Evolutionary conservation across 2,113 vertebrate species (phyloP), one percentile per base, ranked within the genome.

Genomic region (Carollia perspicillata): DNA sequence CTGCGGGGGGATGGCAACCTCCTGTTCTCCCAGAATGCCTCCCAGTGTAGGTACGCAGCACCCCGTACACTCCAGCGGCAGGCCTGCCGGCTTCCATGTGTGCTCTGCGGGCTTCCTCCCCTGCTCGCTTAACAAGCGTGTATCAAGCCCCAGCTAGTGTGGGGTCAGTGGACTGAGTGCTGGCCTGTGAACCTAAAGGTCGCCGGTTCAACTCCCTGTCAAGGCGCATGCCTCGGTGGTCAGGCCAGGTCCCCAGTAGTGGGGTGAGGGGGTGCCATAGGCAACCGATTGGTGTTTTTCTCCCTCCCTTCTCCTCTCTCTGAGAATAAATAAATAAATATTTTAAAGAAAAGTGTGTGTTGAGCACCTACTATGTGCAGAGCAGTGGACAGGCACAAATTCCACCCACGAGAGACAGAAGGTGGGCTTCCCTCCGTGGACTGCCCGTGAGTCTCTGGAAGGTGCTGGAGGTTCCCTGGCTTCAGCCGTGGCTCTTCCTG

Each of bases 401-500:
- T 53, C 28, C 11, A 22, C 28, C 63, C 60, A 22, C 11, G 3
- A 42, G 14, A 20, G 68, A 18, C 69, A 16, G 7, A 44, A 8
- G 44, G 6, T 2, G 14, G 22, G 68, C 35, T n/a, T 40, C 22
- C 7, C 28, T 7, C 9, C 55, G 1, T 10, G 1, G 26, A 1
- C 1, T 0, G 13, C 17, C 11, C 14, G 11, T 2, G 28, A 49
- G 0, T n/a, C 75, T 49, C 84, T 37, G 30, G 37, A 28, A 83
- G 75, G 14, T 13, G 33, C 17, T 11, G 33, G 37, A 26, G 33
- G 68, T 40, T 74, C 44, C 4, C 16, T 3, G 33, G 49, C n/a
- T 83, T 79, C 14, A 3, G 35, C 5, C 16, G 51, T 44, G 53
- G 2, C 4, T 69, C 65, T 90, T 75, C 53, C 72, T 63, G 18